Conservation (phyloP, 2,113 vertebrate species). For the Hirundichthys speculiger region DNA sequence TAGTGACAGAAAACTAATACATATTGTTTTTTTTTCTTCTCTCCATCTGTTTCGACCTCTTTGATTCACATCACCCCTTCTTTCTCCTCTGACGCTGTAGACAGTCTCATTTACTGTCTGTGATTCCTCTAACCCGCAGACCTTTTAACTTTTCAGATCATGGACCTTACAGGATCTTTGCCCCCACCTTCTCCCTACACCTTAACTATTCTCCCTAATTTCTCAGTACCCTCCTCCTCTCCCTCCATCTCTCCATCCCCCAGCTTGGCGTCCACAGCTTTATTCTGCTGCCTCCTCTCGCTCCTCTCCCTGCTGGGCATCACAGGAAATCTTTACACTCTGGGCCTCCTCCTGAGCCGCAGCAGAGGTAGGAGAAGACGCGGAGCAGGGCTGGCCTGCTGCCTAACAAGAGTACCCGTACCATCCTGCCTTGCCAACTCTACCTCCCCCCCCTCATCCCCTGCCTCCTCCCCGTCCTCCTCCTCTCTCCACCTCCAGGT, state of each 20-base stretch:
- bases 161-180: conserved; percentile 73
- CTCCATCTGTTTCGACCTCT: neutral
- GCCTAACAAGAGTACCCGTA: conserved; percentile 50
- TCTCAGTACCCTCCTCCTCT: conserved; percentile 68
- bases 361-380: conserved; percentile 68
- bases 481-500: conserved; percentile 84
- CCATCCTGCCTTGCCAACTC: conserved; percentile 68
- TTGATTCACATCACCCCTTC: too few relatives aligned
- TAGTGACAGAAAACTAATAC: conserved; percentile 39
- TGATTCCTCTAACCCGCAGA: neutral
- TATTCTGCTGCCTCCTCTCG: conserved; percentile 84
- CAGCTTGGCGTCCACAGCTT: conserved; percentile 79
- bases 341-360: conserved; percentile 80
- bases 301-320: conserved; percentile 84
- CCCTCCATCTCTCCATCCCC: conserved; percentile 78
- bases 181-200: conserved; percentile 68
- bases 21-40: conserved; percentile 14
- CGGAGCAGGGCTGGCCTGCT: conserved; percentile 53
- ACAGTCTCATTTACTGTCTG: conserved; percentile 11
- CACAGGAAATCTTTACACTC: conserved; percentile 85
- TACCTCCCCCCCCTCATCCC: conserved; percentile 66
- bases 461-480: conserved; percentile 69
- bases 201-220: conserved; percentile 56
- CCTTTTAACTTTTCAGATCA: conserved; percentile 37
- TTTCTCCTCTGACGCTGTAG: too few relatives aligned